Conservation (phyloP, 2,113 vertebrate species). For the Myotis brandtii region DNA sequence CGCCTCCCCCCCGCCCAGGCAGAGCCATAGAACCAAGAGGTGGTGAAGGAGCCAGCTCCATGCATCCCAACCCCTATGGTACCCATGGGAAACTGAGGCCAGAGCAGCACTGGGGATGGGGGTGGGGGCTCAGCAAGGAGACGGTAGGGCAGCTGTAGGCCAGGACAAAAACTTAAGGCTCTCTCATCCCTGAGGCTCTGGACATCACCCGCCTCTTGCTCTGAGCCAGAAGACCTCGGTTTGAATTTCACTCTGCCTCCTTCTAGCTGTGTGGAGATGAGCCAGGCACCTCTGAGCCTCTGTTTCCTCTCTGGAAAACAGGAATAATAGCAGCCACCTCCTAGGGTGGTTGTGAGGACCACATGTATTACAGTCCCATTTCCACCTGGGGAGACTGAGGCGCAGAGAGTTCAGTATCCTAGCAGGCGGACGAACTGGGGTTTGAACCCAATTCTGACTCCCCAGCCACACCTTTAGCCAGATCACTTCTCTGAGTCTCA, state of each 20-base stretch:
- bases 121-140: neutral
- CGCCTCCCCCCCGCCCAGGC: too few relatives aligned
- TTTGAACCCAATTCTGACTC: neutral
- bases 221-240: neutral
- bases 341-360: neutral
- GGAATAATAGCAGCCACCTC: neutral
- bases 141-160: neutral
- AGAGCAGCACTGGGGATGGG: neutral
- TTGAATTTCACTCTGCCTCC: neutral
- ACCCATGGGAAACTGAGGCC: neutral
- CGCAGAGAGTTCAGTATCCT: neutral
- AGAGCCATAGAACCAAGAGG: neutral
- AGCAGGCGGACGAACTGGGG: neutral
- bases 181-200: neutral
- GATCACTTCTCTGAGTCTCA: neutral
- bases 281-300: neutral
- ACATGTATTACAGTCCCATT: neutral
- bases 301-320: neutral
- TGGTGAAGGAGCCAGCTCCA: neutral
- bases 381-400: neutral
- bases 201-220: neutral
- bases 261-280: neutral
- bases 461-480: neutral
- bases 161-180: neutral
- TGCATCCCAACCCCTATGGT: neutral